Base-by-base conservation (phyloP, 2,797 vertebrate species). In the Danionella dracula region DNA sequence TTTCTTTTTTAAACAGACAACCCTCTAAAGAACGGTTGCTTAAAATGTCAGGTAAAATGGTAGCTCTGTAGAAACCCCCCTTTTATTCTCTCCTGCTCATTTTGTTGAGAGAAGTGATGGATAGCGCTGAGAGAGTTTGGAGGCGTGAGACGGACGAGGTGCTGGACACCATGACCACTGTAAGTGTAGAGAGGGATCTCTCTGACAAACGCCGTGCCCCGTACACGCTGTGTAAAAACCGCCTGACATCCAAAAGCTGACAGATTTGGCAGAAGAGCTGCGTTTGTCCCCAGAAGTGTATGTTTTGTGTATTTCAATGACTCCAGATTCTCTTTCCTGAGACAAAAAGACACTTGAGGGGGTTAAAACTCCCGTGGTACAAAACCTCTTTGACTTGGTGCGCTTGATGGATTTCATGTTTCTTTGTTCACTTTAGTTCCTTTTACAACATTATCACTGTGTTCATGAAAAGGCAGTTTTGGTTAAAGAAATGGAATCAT, bases 131-230 rank as follows among this genome's bases (percentile, higher is more conserved):
- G 75, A 65, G 40, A 65, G 51, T 45, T 16, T 38, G 40, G 67
- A 67, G 77, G 64, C 78, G 53, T 56, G 67, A 73, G 66, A 69
- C 41, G 34, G 56, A 54, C 35, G 60, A 76, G 68, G 60, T 57
- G 74, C 63, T 63, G 67, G 71, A 76, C 72, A 72, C 71, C 46
- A 77, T 74, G 66, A 77, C 72, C 71, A 67, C 69, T 66, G 75
- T 69, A 74, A 69, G 72, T 53, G 65, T 54, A 70, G 46, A 78
- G 66, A 69, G 49, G 71, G 79, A 78, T 74, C 69, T 70, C 69
- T 76, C 68, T 78, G 82, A 84, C 82, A 84, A 80, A 83, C 81
- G 78, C 75, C 60, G 77, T 75, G 82, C 77, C 55, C 60, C 78
- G 70, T 75, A 73, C 74, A 74, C 66, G 75, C 77, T 80, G 62